These are phyloP conservation scores for Chelidonichthys spinosus DNA, from an alignment of 2,797 vertebrate genomes.

Conservation along the genomic window DNA sequence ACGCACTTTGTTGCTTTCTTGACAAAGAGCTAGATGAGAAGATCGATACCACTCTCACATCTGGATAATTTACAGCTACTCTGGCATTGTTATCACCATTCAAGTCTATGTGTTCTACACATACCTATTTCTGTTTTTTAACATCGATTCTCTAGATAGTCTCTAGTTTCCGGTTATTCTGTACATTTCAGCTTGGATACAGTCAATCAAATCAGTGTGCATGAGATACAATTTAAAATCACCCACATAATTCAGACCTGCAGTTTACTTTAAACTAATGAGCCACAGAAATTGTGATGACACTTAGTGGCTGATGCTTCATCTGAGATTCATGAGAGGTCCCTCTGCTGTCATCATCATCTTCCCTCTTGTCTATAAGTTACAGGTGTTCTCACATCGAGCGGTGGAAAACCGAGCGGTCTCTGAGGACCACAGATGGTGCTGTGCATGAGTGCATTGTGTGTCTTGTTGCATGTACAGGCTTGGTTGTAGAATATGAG, in stretches of 20 bases:
- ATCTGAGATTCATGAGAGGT: constrained; percentile 49
- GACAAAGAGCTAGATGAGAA: too few relatives aligned
- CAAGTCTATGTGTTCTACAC: too few relatives aligned
- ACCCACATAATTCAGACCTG: neutral
- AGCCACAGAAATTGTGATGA: constrained; percentile 4
- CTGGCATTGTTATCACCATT: too few relatives aligned
- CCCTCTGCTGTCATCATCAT: constrained; percentile 40
- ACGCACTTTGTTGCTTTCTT: neutral
- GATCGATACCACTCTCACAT: too few relatives aligned
- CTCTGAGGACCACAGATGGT: constrained; percentile 54
- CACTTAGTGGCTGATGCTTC: constrained; percentile 32
- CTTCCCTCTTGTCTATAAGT: constrained; percentile 46
- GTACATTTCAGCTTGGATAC: neutral
- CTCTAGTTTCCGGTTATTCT: neutral
- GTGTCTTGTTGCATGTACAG: constrained; percentile 28
- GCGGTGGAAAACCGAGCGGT: constrained; percentile 43
- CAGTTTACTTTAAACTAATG: constrained; percentile 19
- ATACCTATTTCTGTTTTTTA: too few relatives aligned
- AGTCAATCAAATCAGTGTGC: neutral
- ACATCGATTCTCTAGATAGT: neutral
- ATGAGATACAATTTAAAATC: neutral
- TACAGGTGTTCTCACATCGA: constrained; percentile 51
- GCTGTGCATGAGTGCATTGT: constrained; percentile 39
- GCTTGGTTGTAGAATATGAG: neutral
- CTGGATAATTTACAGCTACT: too few relatives aligned